Percentiles rank a stretch among this genome's conserved stretches.
These are phyloP conservation scores for Stegastes partitus DNA, from an alignment of 2,113 vertebrate genomes.

Conservation along the genomic window DNA sequence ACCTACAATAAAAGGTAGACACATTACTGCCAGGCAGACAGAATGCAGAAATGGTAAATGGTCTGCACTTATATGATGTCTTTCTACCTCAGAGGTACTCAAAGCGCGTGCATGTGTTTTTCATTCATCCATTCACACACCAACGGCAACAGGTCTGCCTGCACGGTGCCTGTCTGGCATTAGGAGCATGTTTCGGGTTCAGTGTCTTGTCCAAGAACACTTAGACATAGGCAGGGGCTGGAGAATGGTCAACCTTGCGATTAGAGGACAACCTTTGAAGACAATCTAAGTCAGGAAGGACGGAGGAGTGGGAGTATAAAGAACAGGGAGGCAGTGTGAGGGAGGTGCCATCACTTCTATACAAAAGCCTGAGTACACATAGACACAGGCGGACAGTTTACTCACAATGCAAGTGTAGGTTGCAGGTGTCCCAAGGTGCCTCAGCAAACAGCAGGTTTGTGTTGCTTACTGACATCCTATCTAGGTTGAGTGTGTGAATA, in stretches of 20 bases:
- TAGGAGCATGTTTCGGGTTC: too few species aligned
- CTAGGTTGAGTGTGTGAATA: slow-evolving; percentile 4
- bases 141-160: too few species aligned
- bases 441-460: slow-evolving; percentile 29
- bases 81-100: too few species aligned
- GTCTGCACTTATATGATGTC: too few species aligned
- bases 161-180: too few species aligned
- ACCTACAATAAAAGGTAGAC: not conserved
- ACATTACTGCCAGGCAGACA: slow-evolving; percentile 39
- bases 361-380: slow-evolving; percentile 44
- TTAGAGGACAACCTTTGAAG: too few species aligned
- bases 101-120: too few species aligned
- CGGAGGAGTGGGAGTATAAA: slow-evolving; percentile 7
- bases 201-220: too few species aligned
- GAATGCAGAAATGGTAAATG: slow-evolving; percentile 41
- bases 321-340: slow-evolving; percentile 27
- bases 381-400: slow-evolving; percentile 23
- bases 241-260: too few species aligned
- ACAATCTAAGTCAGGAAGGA: slow-evolving; percentile 22
- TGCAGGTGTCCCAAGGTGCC: slow-evolving; percentile 21
- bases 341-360: slow-evolving; percentile 28
- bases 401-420: slow-evolving; percentile 32
- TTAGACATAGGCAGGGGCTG: too few species aligned
- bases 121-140: too few species aligned
- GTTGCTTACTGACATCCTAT: slow-evolving; percentile 21